Base-by-base conservation (phyloP, 2,888 invertebrate species). In the Caenorhabditis sp. region DNA sequence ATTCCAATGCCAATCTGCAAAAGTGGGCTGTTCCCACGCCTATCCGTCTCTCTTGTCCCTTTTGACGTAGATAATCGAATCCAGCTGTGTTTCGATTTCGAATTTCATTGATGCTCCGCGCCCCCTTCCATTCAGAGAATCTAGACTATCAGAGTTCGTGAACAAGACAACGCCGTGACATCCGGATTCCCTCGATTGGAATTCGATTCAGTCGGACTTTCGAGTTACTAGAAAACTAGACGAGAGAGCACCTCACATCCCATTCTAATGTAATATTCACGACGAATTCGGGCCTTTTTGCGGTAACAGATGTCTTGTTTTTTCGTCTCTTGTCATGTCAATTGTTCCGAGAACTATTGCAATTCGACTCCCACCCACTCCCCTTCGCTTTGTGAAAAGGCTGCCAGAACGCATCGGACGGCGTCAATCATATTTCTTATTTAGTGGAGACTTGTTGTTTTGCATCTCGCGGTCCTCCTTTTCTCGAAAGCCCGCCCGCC, bases 371-470 rank as follows among this genome's bases (percentile, higher is more conserved):
- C 44, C 18, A 32, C n/a, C 51, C 44, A 55, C 44, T 50, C n/a
- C 44, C 28, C 58, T 35, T 37, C 61, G 53, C 68, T 28, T 50
- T 53, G 32, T 47, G 13, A n/a, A 47, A 26, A 18, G 22, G 69
- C 58, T 58, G 58, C 60, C 70, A 70, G 67, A 71, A 67, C 79
- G 40, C 65, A 67, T 60, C 20, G 51, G 67, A 55, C 47, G 60
- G 51, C 62, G 80, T 80, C 80, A 80, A 80, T 80, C 80, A 80
- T 80, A 56, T 80, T 80, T 80, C 70, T 67, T 72, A 61, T 68
- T 80, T 69, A 64, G 65, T 51, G n/a, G 44, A 13, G 51, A 65
- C 64, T 64, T 60, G 58, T 76, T 76, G 76, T 67, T 67, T 67
- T 40, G 53, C 76, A 61, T 58, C 22, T 58, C 62, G 56, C 61